These are phyloP conservation scores for Glaucopsyche alexis DNA, from an alignment of 2,888 invertebrate genomes.

Conservation along the genomic window DNA sequence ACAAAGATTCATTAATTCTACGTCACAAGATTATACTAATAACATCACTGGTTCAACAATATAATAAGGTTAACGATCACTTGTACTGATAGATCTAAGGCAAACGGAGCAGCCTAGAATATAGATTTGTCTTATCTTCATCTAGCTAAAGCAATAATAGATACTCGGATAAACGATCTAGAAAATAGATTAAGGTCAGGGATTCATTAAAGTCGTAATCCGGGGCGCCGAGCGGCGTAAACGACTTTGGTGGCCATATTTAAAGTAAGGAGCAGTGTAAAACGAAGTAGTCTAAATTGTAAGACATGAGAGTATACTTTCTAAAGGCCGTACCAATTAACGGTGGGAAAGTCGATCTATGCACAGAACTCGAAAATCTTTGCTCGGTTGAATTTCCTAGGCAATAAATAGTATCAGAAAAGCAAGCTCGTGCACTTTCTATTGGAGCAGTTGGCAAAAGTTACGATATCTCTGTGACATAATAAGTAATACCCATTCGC, in stretches of 20 bases:
- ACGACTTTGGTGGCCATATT: background rate
- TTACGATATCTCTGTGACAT: constrained; percentile 72
- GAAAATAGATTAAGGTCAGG: constrained; percentile 24
- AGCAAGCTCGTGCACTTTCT: constrained; percentile 69
- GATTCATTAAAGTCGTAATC: constrained; percentile 19
- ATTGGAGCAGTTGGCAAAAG: constrained; percentile 66
- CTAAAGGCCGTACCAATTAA: constrained; percentile 43
- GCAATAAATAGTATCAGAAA: constrained; percentile 66
- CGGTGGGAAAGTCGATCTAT: constrained; percentile 43
- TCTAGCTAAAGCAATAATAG: constrained; percentile 21
- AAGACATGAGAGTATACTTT: constrained; percentile 37
- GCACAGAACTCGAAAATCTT: constrained; percentile 44
- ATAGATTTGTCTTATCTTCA: constrained; percentile 17
- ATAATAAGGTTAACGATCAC: constrained; percentile 22
- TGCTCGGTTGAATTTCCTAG: constrained; percentile 47
- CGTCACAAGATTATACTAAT: constrained; percentile 45
- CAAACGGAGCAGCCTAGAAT: constrained; percentile 13
- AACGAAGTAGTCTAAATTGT: constrained; percentile 5
- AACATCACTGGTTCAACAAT: background rate
- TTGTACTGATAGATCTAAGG: constrained; percentile 2
- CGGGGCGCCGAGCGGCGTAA: background rate
- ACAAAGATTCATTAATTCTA: constrained; percentile 72
- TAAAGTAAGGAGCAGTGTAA: constrained; percentile 19
- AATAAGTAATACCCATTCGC: constrained; percentile 43
- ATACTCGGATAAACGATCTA: constrained; percentile 16